phyloP scores from a whole-genome alignment of 1,140 invertebrate species.

The Hylyphantes graminicola region DNA sequence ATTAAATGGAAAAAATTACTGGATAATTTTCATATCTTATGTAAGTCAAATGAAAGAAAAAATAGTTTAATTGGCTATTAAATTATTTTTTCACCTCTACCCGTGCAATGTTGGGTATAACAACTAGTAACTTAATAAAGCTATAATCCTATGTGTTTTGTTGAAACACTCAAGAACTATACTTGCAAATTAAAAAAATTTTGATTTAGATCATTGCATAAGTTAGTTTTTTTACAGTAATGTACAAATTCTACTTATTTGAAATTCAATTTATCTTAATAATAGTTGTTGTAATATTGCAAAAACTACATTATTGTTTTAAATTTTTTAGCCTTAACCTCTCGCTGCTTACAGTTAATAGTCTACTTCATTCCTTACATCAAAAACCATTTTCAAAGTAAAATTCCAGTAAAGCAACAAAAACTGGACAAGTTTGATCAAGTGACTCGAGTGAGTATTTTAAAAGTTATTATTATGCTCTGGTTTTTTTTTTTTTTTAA shows the following conservation, averaged over 20 bases:
- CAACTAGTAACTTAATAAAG: too few relatives aligned
- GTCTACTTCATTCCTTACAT: constrained; percentile 71
- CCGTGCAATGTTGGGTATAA: too few relatives aligned
- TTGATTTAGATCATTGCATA: not conserved
- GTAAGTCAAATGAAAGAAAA: too few relatives aligned
- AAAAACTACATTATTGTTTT: constrained; percentile 1
- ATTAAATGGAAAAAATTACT: too few relatives aligned
- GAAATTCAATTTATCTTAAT: too few relatives aligned
- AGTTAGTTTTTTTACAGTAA: not conserved
- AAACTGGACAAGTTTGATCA: constrained; percentile 71
- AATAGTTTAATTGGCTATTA: too few relatives aligned
- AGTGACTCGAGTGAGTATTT: constrained; percentile 67
- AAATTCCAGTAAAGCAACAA: constrained; percentile 67
- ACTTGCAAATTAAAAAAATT: not conserved
- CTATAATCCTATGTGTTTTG: not conserved
- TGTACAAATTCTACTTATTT: too few relatives aligned
- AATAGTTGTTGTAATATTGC: too few relatives aligned
- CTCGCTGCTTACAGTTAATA: constrained; percentile 83
- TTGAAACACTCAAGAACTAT: not conserved
- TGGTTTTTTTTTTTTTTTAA: too few relatives aligned
- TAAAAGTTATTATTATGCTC: constrained; percentile 56
- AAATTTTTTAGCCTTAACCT: constrained; percentile 78
- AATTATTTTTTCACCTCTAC: too few relatives aligned
- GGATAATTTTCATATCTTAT: too few relatives aligned
- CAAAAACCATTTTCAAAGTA: constrained; percentile 69